Percentiles rank a stretch among this genome's conserved stretches.
Evolutionary conservation across 2,113 vertebrate species (phyloP).

Genomic region (Clarias gariepinus): DNA sequence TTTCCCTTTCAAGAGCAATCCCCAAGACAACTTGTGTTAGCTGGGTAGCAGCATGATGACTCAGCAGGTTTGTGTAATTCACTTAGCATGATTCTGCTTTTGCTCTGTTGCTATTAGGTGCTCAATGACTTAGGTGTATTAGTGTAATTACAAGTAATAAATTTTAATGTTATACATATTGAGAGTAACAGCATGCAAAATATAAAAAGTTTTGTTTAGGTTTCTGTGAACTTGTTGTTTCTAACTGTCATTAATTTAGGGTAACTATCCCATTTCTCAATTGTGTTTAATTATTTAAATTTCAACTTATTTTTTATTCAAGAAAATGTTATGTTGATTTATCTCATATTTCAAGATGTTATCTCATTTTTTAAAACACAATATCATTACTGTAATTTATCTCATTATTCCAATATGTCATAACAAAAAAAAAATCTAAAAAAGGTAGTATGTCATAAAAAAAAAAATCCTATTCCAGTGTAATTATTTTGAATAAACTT

Average conservation of each 20-base stretch:
- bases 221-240: neutral
- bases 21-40: too few species aligned
- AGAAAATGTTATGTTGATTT: neutral
- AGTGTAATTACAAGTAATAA: neutral
- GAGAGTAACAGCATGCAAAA: neutral
- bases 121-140: neutral
- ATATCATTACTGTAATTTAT: neutral
- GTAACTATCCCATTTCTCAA: neutral
- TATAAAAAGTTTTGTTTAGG: neutral
- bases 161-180: neutral
- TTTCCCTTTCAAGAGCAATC: slow-evolving; percentile 4
- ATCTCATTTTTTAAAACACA: neutral
- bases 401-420: neutral
- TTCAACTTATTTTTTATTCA: neutral
- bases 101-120: slow-evolving; percentile 1
- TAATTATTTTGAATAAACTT: too few species aligned
- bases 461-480: too few species aligned
- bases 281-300: neutral
- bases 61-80: neutral
- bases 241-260: neutral
- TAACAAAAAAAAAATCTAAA: too few species aligned
- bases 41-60: neutral
- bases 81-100: neutral
- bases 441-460: too few species aligned
- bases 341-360: neutral